phyloP scores from a whole-genome alignment of 2,113 vertebrate genomes.

The western clawed frog (Xenopus tropicalis) region UCB_Xtro_10.0 CM004446.2:93634501-93635000 shows the following conservation, averaged over 20 bases:
- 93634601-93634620: too few relatives aligned
- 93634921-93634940: slow-evolving; percentile 45
- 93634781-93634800: slow-evolving; percentile 23
- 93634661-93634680: too few relatives aligned
- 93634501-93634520: too few relatives aligned
- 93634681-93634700: too few relatives aligned
- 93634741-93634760: not conserved
- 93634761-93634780: slow-evolving; percentile 3
- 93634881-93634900: slow-evolving; percentile 64
- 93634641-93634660: too few relatives aligned
- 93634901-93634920: slow-evolving; percentile 46
- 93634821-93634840: slow-evolving; percentile 13
- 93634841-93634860: slow-evolving; percentile 20
- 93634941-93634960: slow-evolving; percentile 51
- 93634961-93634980: not conserved
- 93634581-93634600: too few relatives aligned
- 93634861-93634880: slow-evolving; percentile 59
- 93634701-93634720: not conserved
- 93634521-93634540: too few relatives aligned
- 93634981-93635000: not conserved
- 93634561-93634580: too few relatives aligned
- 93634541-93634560: too few relatives aligned
- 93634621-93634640: too few relatives aligned
- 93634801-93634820: not conserved
- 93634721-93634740: not conserved